phyloP scores from a whole-genome alignment of 1,140 invertebrate species.

The Drosophila subobscura region DNA sequence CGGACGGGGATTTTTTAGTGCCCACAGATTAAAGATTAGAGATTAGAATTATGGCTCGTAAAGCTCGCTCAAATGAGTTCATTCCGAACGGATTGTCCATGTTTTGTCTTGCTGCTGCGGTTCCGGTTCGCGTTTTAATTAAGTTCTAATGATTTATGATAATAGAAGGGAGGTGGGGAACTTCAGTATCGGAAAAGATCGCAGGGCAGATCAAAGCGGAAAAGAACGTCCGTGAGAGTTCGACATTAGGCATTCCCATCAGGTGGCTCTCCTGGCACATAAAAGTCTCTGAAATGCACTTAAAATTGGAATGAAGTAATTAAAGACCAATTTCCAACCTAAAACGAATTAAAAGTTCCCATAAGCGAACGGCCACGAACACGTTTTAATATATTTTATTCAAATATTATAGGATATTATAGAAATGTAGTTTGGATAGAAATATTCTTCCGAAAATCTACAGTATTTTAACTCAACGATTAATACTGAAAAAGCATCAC shows the following conservation, averaged over 20 bases:
- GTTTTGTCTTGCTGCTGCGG: constrained; percentile 42
- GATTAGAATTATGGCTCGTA: constrained; percentile 75
- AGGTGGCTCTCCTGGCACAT: neutral
- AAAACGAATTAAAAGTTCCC: no score
- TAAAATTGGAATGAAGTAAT: constrained; percentile 23
- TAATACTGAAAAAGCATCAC: no score
- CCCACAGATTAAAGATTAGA: constrained; percentile 64
- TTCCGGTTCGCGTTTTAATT: constrained; percentile 68
- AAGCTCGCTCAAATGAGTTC: constrained; percentile 62
- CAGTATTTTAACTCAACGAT: no score
- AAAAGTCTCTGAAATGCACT: constrained; percentile 8
- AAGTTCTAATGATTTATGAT: constrained; percentile 66
- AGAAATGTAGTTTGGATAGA: no score
- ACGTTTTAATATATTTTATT: no score
- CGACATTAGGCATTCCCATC: no score
- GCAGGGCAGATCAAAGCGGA: constrained; percentile 20
- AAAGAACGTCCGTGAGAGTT: constrained; percentile 12
- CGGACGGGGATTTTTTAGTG: constrained; percentile 43
- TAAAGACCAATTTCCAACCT: neutral
- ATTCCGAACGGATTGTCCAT: constrained; percentile 27
- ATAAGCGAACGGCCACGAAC: no score
- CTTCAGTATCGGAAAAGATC: neutral
- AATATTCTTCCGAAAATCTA: no score
- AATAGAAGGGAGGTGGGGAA: constrained; percentile 37
- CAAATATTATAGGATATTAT: no score